Conservation (phyloP, 2,797 vertebrate genomes). For the Thunnus albacares region DNA sequence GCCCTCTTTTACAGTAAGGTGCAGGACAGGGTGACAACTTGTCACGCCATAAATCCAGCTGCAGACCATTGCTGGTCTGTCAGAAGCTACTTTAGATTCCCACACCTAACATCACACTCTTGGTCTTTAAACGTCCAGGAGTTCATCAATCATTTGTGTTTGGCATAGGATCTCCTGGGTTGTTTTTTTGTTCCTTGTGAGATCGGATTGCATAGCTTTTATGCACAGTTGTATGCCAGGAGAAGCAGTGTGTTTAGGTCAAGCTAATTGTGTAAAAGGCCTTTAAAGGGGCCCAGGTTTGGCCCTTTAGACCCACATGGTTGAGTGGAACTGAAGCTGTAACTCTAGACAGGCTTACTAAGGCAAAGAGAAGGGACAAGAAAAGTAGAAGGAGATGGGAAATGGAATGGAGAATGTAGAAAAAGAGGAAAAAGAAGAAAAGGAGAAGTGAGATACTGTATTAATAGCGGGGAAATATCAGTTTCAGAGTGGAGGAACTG, state of each 20-base stretch:
- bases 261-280: slow-evolving; percentile 35
- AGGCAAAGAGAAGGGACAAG: background rate
- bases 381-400: background rate
- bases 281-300: slow-evolving; percentile 24
- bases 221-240: slow-evolving; percentile 6
- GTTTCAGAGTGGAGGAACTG: background rate
- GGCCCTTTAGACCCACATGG: slow-evolving; percentile 19
- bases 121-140: slow-evolving; percentile 24
- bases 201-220: slow-evolving; percentile 36
- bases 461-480: background rate
- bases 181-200: background rate
- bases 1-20: slow-evolving; percentile 35
- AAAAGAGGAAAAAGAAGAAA: background rate
- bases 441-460: background rate
- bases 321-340: slow-evolving; percentile 24
- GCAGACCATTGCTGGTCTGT: slow-evolving; percentile 37
- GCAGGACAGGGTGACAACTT: slow-evolving; percentile 50
- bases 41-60: slow-evolving; percentile 58
- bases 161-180: background rate
- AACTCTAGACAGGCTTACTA: slow-evolving; percentile 9
- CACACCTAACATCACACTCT: slow-evolving; percentile 33
- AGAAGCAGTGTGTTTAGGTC: slow-evolving; percentile 20
- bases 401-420: background rate
- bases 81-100: slow-evolving; percentile 27
- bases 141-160: slow-evolving; percentile 55